Evolutionary conservation across 2,888 invertebrate species (phyloP), one percentile per base, ranked within the genome.

Genomic region (Sipha maydis): DNA sequence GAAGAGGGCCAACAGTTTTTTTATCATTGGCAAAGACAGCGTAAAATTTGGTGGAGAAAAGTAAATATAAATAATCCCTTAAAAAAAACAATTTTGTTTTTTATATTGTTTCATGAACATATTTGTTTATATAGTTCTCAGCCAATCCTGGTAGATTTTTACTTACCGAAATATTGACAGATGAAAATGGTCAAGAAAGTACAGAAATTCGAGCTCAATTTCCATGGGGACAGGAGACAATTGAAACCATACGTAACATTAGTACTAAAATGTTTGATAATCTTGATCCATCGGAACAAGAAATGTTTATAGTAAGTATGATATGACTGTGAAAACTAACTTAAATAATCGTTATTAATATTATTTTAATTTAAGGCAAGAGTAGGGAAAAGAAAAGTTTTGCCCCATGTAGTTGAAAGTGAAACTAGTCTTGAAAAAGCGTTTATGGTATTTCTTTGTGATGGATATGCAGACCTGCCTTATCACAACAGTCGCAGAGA

Each of bases 41-140:
- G 96, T 89, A 95, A 95, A 91, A 94, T 95, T 90, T 97, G 97
- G 96, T 97, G 97, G 97, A 95, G 96, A 92, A 96, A 95, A 92
- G 94, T 95, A 90, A 91, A 91, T 71, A 67, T n/a, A 91, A 91
- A 85, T 41, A 89, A 90, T 91, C 82, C 3, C 25, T 14, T 48
- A 28, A 28, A 31, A 28, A 31, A 78, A 89, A 67, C 86, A 67
- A 21, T 31, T 75, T 78, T 61, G 25, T 34, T 61, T n/a, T n/a
- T n/a, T 3, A 1, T 76, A 41, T 76, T 38, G 38, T 38, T 38
- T 38, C 38, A 38, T 38, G 7, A 34, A 41, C 19, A 25, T 38
- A 38, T 75, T 3, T 41, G 69, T 54, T 71, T 54, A 8, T 89
- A 85, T 90, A 95, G 94, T 94, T 95, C 91, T 95, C 95, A 89